These are phyloP conservation scores for Lamprotornis superbus DNA, from an alignment of 2,113 vertebrate species.

Conservation along the genomic window DNA sequence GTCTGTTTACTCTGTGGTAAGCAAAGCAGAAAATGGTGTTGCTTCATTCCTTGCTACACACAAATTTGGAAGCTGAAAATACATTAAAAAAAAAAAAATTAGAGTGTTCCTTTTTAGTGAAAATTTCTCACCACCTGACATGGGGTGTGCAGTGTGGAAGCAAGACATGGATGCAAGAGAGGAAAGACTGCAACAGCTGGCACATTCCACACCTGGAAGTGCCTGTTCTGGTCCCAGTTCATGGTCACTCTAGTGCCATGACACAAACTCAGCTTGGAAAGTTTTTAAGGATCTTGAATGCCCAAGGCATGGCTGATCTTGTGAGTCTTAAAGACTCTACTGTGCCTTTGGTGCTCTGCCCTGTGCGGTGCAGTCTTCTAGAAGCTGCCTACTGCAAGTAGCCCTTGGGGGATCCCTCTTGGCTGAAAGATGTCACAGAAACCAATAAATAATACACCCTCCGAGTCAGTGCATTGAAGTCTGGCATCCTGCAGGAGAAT, in stretches of 20 bases:
- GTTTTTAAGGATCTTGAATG: neutral
- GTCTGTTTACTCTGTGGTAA: conserved; percentile 45
- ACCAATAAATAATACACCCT: neutral
- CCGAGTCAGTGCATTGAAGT: neutral
- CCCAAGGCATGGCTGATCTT: neutral
- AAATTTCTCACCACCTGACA: neutral
- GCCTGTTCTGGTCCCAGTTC: neutral
- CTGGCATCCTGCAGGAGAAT: neutral
- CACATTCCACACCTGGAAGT: neutral
- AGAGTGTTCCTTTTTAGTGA: conserved; percentile 3
- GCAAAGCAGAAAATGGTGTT: conserved; percentile 60
- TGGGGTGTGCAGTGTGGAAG: neutral
- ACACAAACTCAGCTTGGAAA: neutral
- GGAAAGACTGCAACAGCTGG: neutral
- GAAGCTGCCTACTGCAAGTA: neutral
- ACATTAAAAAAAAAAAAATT: neutral
- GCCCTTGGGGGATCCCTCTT: neutral
- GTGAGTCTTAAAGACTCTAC: neutral
- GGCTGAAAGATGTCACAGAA: neutral
- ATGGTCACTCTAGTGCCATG: neutral
- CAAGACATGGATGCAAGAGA: neutral
- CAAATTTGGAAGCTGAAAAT: conserved; percentile 10
- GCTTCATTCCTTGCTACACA: conserved; percentile 31
- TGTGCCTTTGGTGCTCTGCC: neutral
- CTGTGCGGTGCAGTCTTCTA: neutral